A percentile compares a stretch with the other conserved stretches of the same genome.
Conservation (phyloP, 2,888 invertebrate genomes). For the Cheilosia vernalis region DNA sequence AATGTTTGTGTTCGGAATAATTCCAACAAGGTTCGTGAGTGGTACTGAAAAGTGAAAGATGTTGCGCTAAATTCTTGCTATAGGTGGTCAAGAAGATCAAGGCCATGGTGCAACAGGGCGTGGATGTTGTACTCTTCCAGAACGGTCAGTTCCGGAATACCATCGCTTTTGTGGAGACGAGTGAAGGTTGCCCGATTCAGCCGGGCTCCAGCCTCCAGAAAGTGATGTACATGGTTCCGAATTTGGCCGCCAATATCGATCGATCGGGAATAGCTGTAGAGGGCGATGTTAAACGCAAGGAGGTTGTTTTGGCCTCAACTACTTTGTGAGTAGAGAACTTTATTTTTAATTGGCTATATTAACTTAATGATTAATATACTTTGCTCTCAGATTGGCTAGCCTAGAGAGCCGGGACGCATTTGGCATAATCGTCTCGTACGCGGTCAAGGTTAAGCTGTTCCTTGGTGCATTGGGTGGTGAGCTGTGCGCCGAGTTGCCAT, state of each 20-base stretch:
- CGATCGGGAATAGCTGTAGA: conserved; percentile 96
- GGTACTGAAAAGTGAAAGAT: not conserved
- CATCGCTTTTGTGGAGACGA: conserved; percentile 94
- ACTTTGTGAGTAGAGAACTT: conserved; percentile 88
- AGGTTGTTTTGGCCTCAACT: conserved; percentile 94
- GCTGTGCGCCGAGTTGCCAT: conserved; percentile 94
- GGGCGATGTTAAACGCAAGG: conserved; percentile 92
- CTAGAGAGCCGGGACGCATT: conserved; percentile 96
- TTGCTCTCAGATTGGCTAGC: conserved; percentile 85
- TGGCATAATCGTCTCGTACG: conserved; percentile 97
- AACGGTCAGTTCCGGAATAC: conserved; percentile 96
- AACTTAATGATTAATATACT: not conserved
- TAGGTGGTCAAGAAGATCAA: conserved; percentile 96
- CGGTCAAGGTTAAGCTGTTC: conserved; percentile 96
- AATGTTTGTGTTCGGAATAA: conserved; percentile 96
- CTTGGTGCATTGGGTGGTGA: conserved; percentile 96
- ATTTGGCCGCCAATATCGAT: conserved; percentile 90
- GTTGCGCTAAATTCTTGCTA: not conserved
- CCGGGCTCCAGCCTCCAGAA: conserved; percentile 88
- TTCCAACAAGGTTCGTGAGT: conserved; percentile 88
- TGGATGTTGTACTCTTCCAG: conserved; percentile 97
- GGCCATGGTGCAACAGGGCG: conserved; percentile 96
- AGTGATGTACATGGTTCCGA: conserved; percentile 92
- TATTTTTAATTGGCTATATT: not conserved
- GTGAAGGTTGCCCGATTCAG: conserved; percentile 87